phyloP scores from a whole-genome alignment of 2,888 invertebrate species.

The Hedya salicella region DNA sequence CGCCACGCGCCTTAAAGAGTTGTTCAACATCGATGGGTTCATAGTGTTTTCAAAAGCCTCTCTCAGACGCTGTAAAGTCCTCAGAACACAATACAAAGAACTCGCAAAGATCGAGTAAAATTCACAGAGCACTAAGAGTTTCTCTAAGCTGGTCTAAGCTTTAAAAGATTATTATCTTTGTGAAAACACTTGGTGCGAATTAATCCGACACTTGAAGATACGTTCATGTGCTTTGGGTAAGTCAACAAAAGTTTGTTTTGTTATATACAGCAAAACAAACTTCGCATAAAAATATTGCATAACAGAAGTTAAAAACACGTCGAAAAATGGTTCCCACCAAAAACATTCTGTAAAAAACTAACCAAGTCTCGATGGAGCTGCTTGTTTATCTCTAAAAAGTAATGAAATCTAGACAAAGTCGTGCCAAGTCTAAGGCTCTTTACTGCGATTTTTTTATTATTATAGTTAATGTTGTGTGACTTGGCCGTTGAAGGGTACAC shows the following conservation, averaged over 20 bases:
- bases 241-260: not conserved
- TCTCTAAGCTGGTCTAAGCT: not conserved
- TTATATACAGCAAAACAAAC: too few species aligned
- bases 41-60: conserved; percentile 3
- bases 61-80: conserved; percentile 1
- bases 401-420: too few species aligned
- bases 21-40: not conserved
- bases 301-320: too few species aligned
- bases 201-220: not conserved
- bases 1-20: not conserved
- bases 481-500: too few species aligned
- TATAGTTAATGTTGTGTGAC: too few species aligned
- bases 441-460: too few species aligned
- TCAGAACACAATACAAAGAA: conserved; percentile 9
- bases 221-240: not conserved
- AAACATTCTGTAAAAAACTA: too few species aligned
- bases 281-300: too few species aligned
- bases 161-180: not conserved
- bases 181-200: not conserved
- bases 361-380: too few species aligned
- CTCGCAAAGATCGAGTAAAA: conserved; percentile 4
- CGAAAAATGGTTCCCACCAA: too few species aligned
- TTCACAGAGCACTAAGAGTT: conserved; percentile 1
- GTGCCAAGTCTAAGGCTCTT: too few species aligned
- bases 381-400: too few species aligned